Evolutionary conservation across 2,888 invertebrate genomes (phyloP).

Genomic region (Lottia gigantea): DNA sequence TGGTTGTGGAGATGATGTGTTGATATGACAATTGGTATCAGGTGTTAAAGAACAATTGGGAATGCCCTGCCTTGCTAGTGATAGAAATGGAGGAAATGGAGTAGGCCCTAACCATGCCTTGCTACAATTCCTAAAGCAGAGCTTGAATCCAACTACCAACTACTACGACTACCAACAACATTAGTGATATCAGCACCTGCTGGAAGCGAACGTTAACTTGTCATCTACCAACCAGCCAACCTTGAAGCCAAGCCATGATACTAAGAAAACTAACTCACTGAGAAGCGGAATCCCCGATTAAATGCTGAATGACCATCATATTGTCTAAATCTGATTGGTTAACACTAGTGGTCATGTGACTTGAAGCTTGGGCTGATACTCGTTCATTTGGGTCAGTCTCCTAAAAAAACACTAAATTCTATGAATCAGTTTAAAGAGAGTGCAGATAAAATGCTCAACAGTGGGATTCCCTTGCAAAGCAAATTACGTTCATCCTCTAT

Average conservation of each 20-base stretch:
- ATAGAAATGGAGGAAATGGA: background rate
- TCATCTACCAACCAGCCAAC: too few species aligned
- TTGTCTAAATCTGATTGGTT: constrained; percentile 50
- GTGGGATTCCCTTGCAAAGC: too few species aligned
- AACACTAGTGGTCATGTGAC: constrained; percentile 50
- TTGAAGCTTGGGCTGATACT: constrained; percentile 51
- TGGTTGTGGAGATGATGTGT: too few species aligned
- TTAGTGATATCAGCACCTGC: too few species aligned
- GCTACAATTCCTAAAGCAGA: constrained; percentile 44
- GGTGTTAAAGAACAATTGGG: background rate
- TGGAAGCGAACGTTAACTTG: too few species aligned
- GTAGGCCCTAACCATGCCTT: constrained; percentile 36
- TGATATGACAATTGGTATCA: too few species aligned
- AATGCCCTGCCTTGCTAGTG: background rate
- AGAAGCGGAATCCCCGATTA: constrained; percentile 38
- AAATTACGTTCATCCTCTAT: too few species aligned
- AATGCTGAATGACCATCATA: constrained; percentile 47
- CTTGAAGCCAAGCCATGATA: constrained; percentile 45
- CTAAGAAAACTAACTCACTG: constrained; percentile 19
- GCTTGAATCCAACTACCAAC: too few species aligned
- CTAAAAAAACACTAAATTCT: constrained; percentile 29
- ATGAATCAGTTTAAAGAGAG: too few species aligned
- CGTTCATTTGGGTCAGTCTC: constrained; percentile 43
- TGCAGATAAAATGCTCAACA: too few species aligned
- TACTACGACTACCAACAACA: too few species aligned